Evolutionary conservation across 2,797 vertebrate genomes (phyloP).

Genomic region (Oreortyx pictus): DNA sequence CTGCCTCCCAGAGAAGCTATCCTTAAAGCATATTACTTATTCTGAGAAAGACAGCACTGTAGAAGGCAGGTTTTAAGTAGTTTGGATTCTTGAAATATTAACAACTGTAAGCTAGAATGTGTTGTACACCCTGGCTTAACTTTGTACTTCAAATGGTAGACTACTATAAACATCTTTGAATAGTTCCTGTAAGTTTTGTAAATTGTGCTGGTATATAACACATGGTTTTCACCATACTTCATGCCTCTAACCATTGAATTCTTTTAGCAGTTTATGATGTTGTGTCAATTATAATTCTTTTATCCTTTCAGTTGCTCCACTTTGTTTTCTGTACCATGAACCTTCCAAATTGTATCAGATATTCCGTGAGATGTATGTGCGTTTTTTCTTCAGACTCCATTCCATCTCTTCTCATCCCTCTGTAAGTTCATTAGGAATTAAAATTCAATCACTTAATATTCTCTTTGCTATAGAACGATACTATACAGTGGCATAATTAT

Average conservation of each 20-base stretch:
- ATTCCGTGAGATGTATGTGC: slow-evolving; percentile 97
- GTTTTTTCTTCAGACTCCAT: slow-evolving; percentile 98
- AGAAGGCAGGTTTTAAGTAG: not conserved
- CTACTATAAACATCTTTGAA: not conserved
- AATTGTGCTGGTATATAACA: slow-evolving; percentile 5
- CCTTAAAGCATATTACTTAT: not conserved
- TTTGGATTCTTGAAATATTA: not conserved
- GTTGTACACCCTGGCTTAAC: not conserved
- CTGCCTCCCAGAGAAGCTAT: not conserved
- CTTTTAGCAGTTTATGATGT: slow-evolving; percentile 15
- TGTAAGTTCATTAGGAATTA: slow-evolving; percentile 82
- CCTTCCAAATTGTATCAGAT: slow-evolving; percentile 95
- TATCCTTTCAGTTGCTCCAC: slow-evolving; percentile 90
- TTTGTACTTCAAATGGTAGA: not conserved
- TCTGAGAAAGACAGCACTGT: not conserved
- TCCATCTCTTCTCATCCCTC: slow-evolving; percentile 96
- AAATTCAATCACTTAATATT: slow-evolving; percentile 22
- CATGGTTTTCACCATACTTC: slow-evolving; percentile 2
- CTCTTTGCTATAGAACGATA: slow-evolving; percentile 27
- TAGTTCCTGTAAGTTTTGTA: slow-evolving; percentile 9
- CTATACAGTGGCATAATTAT: not conserved
- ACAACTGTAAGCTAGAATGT: not conserved
- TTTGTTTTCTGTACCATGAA: slow-evolving; percentile 98
- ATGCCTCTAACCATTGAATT: slow-evolving; percentile 30
- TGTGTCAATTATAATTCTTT: slow-evolving; percentile 60